Evolutionary conservation across 2,113 vertebrate genomes (phyloP), one percentile per base, ranked within the genome.

Genomic region (Nothobranchius kuhntae): DNA sequence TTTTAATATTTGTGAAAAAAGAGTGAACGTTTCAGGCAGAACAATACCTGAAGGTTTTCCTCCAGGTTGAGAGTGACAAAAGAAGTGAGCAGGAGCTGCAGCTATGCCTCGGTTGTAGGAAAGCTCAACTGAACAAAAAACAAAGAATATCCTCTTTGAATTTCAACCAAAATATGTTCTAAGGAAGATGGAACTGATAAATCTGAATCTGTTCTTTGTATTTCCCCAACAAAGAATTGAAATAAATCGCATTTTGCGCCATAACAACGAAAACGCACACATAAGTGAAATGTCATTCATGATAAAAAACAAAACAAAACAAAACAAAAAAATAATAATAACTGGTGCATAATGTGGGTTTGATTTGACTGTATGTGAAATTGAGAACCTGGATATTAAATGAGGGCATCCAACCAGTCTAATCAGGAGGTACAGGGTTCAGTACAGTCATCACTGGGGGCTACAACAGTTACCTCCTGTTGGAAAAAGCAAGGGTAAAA

Each of bases 401-500:
- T 80, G 87, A 86, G 90, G 89, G 90, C 92, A 92, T 93, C 91
- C 91, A 92, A 92, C 80, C 90, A 91, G 86, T 88, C 88, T 91
- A 93, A 88, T 91, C 89, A 82, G 91, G 91, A 88, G 89, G 86
- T 77, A 90, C 90, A 68, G 88, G 89, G 82, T 86, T 89, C 89
- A 89, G 83, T 88, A 82, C 86, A 87, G 91, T 93, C 92, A 93
- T 93, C 90, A 91, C 91, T 91, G 82, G 87, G 80, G 71, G 81
- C 83, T 83, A 88, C 82, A 83, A 59, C 79, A 83, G 71, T 67
- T 71, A 68, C 80, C 55, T 83, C 85, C 90, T 91, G 85, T 82
- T 76, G 62, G 11, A 58, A 53, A 36, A 71, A 78, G 38, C 4
- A 40, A 71, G 48, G 53, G 15, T 50, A 76, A 13, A 80, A 87